Conservation (phyloP, 2,888 invertebrate species). For the Candidula unifasciata region DNA sequence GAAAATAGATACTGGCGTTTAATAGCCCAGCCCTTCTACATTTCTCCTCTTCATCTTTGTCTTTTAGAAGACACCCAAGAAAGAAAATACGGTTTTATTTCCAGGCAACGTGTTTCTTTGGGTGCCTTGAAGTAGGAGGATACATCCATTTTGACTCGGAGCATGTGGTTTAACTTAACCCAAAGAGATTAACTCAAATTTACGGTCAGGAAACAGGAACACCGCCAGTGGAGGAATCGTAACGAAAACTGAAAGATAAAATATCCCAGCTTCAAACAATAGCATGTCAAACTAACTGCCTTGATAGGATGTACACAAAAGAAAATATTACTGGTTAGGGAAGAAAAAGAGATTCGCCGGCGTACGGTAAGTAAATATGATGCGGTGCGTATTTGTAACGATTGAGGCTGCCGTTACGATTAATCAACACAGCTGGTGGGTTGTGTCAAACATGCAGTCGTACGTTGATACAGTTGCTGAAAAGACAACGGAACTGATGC, state of each 20-base stretch:
- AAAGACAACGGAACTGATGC: too few relatives aligned
- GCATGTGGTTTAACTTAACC: not conserved
- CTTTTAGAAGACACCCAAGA: not conserved
- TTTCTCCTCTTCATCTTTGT: conserved; percentile 33
- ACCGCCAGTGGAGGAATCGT: not conserved
- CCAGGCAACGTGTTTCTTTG: too few relatives aligned
- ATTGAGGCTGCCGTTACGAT: too few relatives aligned
- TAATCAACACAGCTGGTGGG: too few relatives aligned
- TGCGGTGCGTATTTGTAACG: too few relatives aligned
- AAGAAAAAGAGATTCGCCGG: too few relatives aligned
- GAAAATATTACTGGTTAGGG: too few relatives aligned
- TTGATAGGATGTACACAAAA: too few relatives aligned
- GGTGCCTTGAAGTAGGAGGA: not conserved
- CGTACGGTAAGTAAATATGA: too few relatives aligned
- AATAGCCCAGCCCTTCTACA: conserved; percentile 9
- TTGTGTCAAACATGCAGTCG: too few relatives aligned
- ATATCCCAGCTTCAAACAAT: not conserved
- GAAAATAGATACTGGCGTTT: conserved; percentile 39
- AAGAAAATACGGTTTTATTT: conserved; percentile 20
- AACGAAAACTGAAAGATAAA: not conserved
- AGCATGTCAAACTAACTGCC: too few relatives aligned
- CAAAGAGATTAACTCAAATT: not conserved
- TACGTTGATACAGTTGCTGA: too few relatives aligned
- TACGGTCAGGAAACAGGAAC: not conserved
- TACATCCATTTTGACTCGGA: not conserved